Conservation (phyloP, 2,888 invertebrate species). For the Volucella zonaria region DNA sequence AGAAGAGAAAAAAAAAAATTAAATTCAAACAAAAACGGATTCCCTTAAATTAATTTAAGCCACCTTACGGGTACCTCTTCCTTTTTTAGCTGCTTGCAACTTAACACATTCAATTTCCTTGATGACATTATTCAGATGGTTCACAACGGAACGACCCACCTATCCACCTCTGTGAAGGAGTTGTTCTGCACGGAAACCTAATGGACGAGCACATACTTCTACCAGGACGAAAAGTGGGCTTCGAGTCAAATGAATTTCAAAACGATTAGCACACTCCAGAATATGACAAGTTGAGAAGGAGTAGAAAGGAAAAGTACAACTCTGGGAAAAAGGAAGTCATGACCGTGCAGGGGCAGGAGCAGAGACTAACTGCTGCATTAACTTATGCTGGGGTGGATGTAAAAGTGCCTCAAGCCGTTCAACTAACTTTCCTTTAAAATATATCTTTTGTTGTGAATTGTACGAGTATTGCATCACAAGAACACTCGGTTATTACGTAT, state of each 20-base stretch:
- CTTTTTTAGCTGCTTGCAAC: conserved; percentile 39
- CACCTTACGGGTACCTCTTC: conserved; percentile 2
- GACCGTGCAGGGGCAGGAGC: background rate
- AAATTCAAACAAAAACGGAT: conserved; percentile 44
- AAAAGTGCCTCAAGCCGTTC: no score
- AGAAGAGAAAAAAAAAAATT: conserved; percentile 19
- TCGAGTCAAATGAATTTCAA: conserved; percentile 51
- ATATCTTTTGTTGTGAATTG: no score
- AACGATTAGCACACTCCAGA: conserved; percentile 44
- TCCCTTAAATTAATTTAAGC: conserved; percentile 46
- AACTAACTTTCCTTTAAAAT: no score
- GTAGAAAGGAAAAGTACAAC: background rate
- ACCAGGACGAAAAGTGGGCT: conserved; percentile 2
- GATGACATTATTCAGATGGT: conserved; percentile 41
- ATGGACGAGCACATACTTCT: background rate
- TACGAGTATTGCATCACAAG: no score
- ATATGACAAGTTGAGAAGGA: conserved; percentile 5
- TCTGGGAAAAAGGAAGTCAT: background rate
- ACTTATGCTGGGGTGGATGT: no score
- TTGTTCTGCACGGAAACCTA: background rate
- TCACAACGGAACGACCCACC: conserved; percentile 2
- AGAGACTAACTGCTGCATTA: no score
- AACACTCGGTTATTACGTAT: no score
- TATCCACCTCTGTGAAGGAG: background rate
- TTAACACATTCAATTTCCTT: conserved; percentile 48